These are phyloP conservation scores for Dicerorhinus sumatrensis DNA, from an alignment of 2,113 vertebrate genomes.

Conservation along the genomic window DNA sequence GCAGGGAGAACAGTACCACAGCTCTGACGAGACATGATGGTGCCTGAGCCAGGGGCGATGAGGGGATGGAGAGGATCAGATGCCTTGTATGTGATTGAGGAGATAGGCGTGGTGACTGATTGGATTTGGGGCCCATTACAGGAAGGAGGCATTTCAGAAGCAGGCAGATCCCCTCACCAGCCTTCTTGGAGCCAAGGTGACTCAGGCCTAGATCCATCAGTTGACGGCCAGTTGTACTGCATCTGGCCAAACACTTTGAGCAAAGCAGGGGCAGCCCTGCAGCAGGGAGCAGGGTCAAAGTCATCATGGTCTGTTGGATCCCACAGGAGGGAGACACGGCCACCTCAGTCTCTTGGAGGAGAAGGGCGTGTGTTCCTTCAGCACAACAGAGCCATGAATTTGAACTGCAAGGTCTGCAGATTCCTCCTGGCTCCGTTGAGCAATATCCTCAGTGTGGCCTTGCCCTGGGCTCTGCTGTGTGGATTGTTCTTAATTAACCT, in stretches of 20 bases:
- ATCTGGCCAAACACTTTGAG: background rate
- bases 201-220: background rate
- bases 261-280: background rate
- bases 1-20: background rate
- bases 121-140: background rate
- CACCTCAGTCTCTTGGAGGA: background rate
- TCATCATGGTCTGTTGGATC: background rate
- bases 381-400: background rate
- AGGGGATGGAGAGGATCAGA: too few relatives aligned
- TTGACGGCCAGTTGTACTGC: background rate
- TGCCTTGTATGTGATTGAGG: background rate
- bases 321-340: background rate
- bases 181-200: background rate
- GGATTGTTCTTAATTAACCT: background rate
- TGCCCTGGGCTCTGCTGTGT: background rate
- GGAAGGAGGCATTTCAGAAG: background rate
- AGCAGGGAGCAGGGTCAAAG: background rate
- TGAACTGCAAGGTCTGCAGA: conserved; percentile 4
- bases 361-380: background rate
- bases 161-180: background rate
- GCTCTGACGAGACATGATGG: background rate
- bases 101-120: too few relatives aligned
- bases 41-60: background rate
- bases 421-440: conserved; percentile 6
- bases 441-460: background rate